Conservation (phyloP, 1,140 invertebrate species). For the Scylla paramamosain region DNA sequence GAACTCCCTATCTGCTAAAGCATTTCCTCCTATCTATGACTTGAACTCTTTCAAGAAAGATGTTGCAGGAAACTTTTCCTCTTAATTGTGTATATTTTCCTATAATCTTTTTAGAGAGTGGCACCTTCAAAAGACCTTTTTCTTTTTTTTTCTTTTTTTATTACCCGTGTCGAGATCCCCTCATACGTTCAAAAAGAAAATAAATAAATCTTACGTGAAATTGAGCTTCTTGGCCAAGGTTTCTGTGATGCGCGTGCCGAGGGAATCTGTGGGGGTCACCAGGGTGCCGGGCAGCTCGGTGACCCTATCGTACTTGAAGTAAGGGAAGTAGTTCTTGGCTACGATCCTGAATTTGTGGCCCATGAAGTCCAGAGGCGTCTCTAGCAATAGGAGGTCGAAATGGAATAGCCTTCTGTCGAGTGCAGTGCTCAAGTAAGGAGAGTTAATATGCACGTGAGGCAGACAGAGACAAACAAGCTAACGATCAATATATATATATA, state of each 20-base stretch:
- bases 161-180: neutral
- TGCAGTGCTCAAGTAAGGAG: no score
- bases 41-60: no score
- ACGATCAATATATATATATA: no score
- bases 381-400: no score
- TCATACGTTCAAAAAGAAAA: neutral
- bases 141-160: neutral
- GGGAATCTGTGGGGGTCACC: neutral
- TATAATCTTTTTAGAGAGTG: neutral
- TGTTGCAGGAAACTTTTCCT: neutral
- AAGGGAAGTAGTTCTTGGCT: slow-evolving; percentile 26
- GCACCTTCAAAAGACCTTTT: neutral
- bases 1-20: no score
- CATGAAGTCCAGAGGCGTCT: neutral
- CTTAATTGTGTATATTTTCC: neutral
- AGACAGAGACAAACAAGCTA: no score
- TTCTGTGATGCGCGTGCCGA: neutral
- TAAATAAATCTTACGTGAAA: neutral
- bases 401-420: no score
- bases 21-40: no score
- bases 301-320: neutral
- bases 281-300: neutral
- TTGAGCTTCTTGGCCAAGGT: neutral
- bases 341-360: neutral
- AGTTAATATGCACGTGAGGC: no score